Percentiles rank a stretch among this genome's conserved stretches.
Evolutionary conservation across 2,888 invertebrate species (phyloP).

Genomic region (Mythimna lalbum): DNA sequence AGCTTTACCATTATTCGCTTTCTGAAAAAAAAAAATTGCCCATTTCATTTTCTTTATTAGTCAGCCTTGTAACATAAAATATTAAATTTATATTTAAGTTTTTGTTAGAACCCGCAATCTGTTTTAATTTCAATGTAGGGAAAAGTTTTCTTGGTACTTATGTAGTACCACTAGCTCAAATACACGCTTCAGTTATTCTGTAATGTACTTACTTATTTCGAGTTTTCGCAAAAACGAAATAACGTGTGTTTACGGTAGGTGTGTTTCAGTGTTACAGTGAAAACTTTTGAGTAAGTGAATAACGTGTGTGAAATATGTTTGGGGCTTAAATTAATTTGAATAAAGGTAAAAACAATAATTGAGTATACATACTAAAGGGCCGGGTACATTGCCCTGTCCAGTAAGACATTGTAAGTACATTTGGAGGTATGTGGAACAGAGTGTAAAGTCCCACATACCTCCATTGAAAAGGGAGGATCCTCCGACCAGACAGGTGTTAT

Average conservation of each 20-base stretch:
- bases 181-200: constrained; percentile 31
- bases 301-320: constrained; percentile 18
- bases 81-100: background rate
- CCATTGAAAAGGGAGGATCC: no score
- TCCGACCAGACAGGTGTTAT: no score
- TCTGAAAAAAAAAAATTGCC: background rate
- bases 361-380: no score
- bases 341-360: constrained; percentile 2
- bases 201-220: constrained; percentile 24
- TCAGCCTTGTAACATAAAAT: background rate
- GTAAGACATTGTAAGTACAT: no score
- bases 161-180: constrained; percentile 2
- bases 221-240: constrained; percentile 39
- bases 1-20: constrained; percentile 3
- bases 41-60: constrained; percentile 3
- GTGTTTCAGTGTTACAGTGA: constrained; percentile 20
- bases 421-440: no score
- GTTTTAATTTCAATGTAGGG: constrained; percentile 22
- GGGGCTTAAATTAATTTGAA: constrained; percentile 40
- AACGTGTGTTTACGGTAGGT: constrained; percentile 17
- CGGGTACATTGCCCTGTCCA: no score
- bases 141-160: constrained; percentile 15
- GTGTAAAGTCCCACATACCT: no score
- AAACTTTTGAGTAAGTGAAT: constrained; percentile 38
- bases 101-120: background rate